Evolutionary conservation across 2,888 invertebrate species (phyloP), one percentile per base, ranked within the genome.

Genomic region (Teleiodes luculella): DNA sequence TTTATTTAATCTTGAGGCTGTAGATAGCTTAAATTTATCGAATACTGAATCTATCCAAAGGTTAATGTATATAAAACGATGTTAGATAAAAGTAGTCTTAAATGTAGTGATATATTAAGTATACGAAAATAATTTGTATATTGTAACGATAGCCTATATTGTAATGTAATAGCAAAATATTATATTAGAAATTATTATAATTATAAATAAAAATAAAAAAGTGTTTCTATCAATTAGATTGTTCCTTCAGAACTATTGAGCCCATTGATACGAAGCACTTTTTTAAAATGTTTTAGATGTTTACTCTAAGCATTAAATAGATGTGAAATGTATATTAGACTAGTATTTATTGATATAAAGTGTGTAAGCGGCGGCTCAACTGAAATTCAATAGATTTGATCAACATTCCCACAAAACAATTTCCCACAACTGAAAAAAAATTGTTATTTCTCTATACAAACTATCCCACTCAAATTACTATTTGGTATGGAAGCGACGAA

Each of bases 201-300:
- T 28, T 28, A 66, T 73, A 66, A 58, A 66, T 67, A 67, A 48
- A 57, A n/a, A n/a, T n/a, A n/a, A n/a, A 72, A 83, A 86, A 86
- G 86, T 80, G 62, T 74, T 81, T 76, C 66, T 75, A 76, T 80
- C 87, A 86, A 83, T 68, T 67, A 70, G 68, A 73, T 74, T 75
- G 74, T 69, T 67, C n/a, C n/a, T n/a, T n/a, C n/a, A n/a, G 61
- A 77, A 80, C 77, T 79, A 77, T 71, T 85, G 87, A 87, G 87
- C 87, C 87, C 87, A 68, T 86, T 87, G 87, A 75, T 70, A 74
- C 3, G 58, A 78, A 69, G 58, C 76, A 78, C 83, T 87, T 86
- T 86, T 80, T 64, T 49, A 59, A 53, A n/a, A 69, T 54, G 60
- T 58, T 65, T 59, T 57, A 55, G 53, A 52, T 56, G 13, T 50